These are phyloP conservation scores for Hycleus phaleratus DNA, from an alignment of 1,140 invertebrate genomes.

Conservation along the genomic window DNA sequence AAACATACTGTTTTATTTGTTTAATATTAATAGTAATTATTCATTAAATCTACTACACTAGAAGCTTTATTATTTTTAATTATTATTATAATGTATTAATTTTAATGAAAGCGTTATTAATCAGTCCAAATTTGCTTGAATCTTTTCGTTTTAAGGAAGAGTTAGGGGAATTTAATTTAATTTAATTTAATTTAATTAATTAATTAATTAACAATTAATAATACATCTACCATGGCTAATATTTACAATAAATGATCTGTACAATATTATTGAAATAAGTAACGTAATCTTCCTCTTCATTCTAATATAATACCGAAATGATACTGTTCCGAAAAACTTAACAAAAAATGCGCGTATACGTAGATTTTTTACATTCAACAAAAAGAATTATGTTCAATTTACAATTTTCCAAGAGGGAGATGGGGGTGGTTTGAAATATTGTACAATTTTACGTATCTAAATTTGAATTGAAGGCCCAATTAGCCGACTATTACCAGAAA, in stretches of 20 bases:
- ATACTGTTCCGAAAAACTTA: constrained; percentile 6
- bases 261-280: constrained; percentile 19
- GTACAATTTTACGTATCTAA: constrained; percentile 41
- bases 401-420: constrained; percentile 9
- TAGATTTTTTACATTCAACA: constrained; percentile 30
- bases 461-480: constrained; percentile 20
- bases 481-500: constrained; percentile 23
- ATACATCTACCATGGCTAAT: constrained; percentile 25
- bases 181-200: too few relatives aligned
- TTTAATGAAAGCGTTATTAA: constrained; percentile 22
- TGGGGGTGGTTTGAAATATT: constrained; percentile 32
- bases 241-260: constrained; percentile 26
- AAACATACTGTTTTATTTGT: constrained; percentile 11
- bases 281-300: not conserved
- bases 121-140: constrained; percentile 29
- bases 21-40: not conserved
- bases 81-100: too few relatives aligned
- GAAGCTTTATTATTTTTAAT: constrained; percentile 19
- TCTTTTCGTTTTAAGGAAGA: constrained; percentile 5
- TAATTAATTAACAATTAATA: constrained; percentile 3
- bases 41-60: constrained; percentile 13
- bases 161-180: not conserved
- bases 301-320: constrained; percentile 3
- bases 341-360: constrained; percentile 32
- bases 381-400: constrained; percentile 23